Conservation (phyloP, 2,888 invertebrate species). For the Slavum lentiscoides region DNA sequence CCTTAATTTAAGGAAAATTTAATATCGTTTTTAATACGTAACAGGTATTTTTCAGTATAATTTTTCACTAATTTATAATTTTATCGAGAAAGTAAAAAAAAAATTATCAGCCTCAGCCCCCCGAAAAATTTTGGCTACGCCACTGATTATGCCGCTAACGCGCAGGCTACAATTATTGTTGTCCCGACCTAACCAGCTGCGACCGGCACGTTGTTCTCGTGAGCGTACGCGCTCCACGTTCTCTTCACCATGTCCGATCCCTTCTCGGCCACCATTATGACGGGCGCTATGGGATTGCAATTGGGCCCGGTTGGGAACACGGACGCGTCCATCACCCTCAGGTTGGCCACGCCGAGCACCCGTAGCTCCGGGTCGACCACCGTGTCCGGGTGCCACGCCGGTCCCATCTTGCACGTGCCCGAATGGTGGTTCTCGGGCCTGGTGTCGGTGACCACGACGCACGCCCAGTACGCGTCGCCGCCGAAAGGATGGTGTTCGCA, state of each 20-base stretch:
- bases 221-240: slow-evolving; percentile 54
- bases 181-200: too few species aligned
- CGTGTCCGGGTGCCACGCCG: slow-evolving; percentile 57
- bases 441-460: slow-evolving; percentile 56
- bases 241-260: slow-evolving; percentile 57
- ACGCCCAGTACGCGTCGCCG: slow-evolving; percentile 57
- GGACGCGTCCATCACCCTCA: slow-evolving; percentile 61
- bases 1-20: too few species aligned
- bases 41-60: too few species aligned
- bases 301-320: slow-evolving; percentile 60
- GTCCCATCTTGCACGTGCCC: slow-evolving; percentile 60
- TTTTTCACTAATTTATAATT: too few species aligned
- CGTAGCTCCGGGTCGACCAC: slow-evolving; percentile 59
- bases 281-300: slow-evolving; percentile 58
- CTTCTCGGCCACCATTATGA: slow-evolving; percentile 58
- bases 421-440: slow-evolving; percentile 58
- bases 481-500: slow-evolving; percentile 55
- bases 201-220: slow-evolving; percentile 24
- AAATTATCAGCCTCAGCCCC: too few species aligned
- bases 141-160: background rate
- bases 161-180: too few species aligned
- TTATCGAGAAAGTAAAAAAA: too few species aligned
- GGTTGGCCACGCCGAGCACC: slow-evolving; percentile 59
- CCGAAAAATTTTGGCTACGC: too few species aligned
- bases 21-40: too few species aligned